Evolutionary conservation across 2,888 invertebrate genomes (phyloP), one percentile per base, ranked within the genome.

Genomic region (Calameuta idolon): DNA sequence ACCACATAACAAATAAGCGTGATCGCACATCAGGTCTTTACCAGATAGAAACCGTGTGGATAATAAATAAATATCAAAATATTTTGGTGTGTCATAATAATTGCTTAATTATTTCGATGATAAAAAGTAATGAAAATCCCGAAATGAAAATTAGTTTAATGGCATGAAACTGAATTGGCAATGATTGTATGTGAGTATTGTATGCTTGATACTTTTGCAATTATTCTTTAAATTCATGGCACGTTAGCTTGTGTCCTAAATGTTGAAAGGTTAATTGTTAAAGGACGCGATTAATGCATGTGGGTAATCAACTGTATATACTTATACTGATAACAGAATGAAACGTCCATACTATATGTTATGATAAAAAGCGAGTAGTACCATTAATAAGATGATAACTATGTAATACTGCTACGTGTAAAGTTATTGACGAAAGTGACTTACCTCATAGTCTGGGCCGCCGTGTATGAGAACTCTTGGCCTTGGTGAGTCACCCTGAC

Each of bases 391-490:
- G 15, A 40, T 15, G 55, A 55, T 0, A 23, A 23, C 55, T 40
- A 40, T 40, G 4, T 40, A 40, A 40, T 15, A 40, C 15, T 55
- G 23, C 2, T 55, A 55, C 1, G 2, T 55, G 23, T 23, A 23
- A 55, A 23, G 23, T 55, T 55, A 55, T 55, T 23, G 2, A 55
- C 1, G 55, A 55, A 23, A 68, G 79, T 78, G 76, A 92, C 94
- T 93, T 90, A 98, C 98, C 96, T 98, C 98, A 89, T 97, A 96
- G 92, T 98, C 98, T 68, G 98, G 98, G 82, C 98, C 98, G 30
- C 97, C 98, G 92, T 97, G 95, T 34, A 91, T 91, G 69, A 91
- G 85, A 74, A 91, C 89, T 76, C 91, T 87, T 40, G 91, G 90
- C 81, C 90, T 89, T 9, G 87, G 86, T 75, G 88, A 84, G 75